Evolutionary conservation across 2,113 vertebrate genomes (phyloP).

Genomic region (Clupea harengus): DNA sequence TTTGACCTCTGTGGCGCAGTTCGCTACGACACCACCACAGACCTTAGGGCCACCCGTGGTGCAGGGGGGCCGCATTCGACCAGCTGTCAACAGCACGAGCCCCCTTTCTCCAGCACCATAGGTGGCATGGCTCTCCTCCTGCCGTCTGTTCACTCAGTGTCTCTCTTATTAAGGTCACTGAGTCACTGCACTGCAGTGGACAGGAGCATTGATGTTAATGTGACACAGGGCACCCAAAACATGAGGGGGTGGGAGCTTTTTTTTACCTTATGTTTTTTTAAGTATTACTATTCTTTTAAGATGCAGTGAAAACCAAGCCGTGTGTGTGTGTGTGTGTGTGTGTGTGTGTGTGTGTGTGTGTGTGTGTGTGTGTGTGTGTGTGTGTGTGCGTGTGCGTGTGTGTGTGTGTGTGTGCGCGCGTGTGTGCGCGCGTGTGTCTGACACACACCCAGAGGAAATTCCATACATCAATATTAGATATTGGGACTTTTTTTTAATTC

Average conservation of each 20-base stretch:
- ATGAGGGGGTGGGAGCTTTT: background rate
- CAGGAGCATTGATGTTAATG: background rate
- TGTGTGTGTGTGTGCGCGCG: conserved; percentile 1
- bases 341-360: background rate
- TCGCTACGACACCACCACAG: background rate
- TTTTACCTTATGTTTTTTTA: background rate
- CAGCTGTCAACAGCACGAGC: background rate
- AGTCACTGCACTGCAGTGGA: background rate
- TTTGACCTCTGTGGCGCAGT: background rate
- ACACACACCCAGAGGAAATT: background rate
- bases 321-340: conserved; percentile 3
- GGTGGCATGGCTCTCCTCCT: background rate
- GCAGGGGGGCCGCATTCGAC: background rate
- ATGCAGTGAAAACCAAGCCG: background rate
- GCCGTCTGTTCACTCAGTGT: background rate
- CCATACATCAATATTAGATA: background rate
- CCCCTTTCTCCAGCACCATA: background rate
- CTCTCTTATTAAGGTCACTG: background rate
- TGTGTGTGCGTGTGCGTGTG: background rate
- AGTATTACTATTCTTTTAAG: background rate
- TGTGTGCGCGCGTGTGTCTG: background rate
- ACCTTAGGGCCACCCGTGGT: background rate
- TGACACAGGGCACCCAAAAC: background rate
- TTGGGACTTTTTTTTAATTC: background rate
- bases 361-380: background rate